Conservation (phyloP, 2,888 invertebrate genomes). For the Camptogramma bilineatum region DNA sequence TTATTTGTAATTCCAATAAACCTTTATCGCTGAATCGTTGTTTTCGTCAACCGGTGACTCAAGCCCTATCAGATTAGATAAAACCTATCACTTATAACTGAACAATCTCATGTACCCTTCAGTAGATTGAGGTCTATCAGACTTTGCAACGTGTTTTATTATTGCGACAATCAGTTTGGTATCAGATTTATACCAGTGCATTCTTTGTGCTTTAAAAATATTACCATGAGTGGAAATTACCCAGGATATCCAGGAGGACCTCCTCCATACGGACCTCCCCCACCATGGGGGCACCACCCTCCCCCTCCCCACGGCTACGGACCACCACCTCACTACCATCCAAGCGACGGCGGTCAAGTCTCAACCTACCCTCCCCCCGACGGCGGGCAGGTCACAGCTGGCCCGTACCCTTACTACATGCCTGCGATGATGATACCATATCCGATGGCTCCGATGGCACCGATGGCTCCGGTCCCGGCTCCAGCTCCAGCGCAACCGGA, state of each 20-base stretch:
- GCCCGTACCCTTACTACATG: constrained; percentile 67
- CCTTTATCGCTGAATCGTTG: constrained; percentile 37
- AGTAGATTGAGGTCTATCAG: constrained; percentile 25
- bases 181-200: constrained; percentile 2
- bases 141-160: neutral
- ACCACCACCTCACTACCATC: constrained; percentile 45
- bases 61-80: constrained; percentile 51
- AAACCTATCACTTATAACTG: constrained; percentile 42
- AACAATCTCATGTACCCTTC: constrained; percentile 19
- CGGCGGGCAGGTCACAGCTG: constrained; percentile 48
- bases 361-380: constrained; percentile 46
- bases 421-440: constrained; percentile 75
- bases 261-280: constrained; percentile 59
- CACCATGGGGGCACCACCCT: constrained; percentile 45
- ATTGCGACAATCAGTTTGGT: neutral
- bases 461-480: constrained; percentile 25
- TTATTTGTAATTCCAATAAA: constrained; percentile 47
- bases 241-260: constrained; percentile 49
- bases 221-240: constrained; percentile 63
- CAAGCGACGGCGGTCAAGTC: constrained; percentile 38
- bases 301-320: constrained; percentile 44
- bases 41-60: constrained; percentile 43
- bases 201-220: neutral
- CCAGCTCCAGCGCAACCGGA: constrained; percentile 42
- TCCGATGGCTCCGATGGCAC: constrained; percentile 53